Conservation (phyloP, 2,888 invertebrate genomes). For the Argynnis bischoffii region DNA sequence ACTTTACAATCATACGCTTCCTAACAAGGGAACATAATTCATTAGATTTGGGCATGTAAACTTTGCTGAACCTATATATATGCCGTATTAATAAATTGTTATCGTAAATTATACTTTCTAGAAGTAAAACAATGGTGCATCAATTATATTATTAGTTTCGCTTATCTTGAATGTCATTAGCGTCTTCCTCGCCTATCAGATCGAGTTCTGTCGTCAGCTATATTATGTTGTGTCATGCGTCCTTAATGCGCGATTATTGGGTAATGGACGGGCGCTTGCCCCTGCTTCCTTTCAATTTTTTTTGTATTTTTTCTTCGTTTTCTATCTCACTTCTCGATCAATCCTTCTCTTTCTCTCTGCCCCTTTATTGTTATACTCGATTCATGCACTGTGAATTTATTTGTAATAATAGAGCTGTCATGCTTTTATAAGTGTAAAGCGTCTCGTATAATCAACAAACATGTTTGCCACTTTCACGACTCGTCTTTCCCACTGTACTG, state of each 20-base stretch:
- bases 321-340: slow-evolving; percentile 46
- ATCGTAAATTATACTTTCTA: slow-evolving; percentile 64
- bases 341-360: slow-evolving; percentile 70
- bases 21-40: slow-evolving; percentile 79
- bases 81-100: slow-evolving; percentile 61
- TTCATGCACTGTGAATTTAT: slow-evolving; percentile 74
- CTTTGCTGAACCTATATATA: slow-evolving; percentile 74
- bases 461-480: slow-evolving; percentile 79
- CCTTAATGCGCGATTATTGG: slow-evolving; percentile 41
- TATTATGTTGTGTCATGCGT: slow-evolving; percentile 58
- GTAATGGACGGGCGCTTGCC: slow-evolving; percentile 32
- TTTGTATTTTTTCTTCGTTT: slow-evolving; percentile 27
- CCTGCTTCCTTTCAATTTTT: slow-evolving; percentile 32
- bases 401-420: slow-evolving; percentile 80
- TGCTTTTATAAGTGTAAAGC: slow-evolving; percentile 80
- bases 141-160: slow-evolving; percentile 67
- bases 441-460: slow-evolving; percentile 77
- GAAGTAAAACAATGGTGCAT: slow-evolving; percentile 77
- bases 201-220: slow-evolving; percentile 57
- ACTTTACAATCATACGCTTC: slow-evolving; percentile 76
- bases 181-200: slow-evolving; percentile 67
- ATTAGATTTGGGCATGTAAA: slow-evolving; percentile 81
- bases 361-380: slow-evolving; percentile 66
- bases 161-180: slow-evolving; percentile 68
- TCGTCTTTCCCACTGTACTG: slow-evolving; percentile 81